These are phyloP conservation scores for Staurois parvus DNA, from an alignment of 2,797 vertebrate genomes.

Conservation along the genomic window DNA sequence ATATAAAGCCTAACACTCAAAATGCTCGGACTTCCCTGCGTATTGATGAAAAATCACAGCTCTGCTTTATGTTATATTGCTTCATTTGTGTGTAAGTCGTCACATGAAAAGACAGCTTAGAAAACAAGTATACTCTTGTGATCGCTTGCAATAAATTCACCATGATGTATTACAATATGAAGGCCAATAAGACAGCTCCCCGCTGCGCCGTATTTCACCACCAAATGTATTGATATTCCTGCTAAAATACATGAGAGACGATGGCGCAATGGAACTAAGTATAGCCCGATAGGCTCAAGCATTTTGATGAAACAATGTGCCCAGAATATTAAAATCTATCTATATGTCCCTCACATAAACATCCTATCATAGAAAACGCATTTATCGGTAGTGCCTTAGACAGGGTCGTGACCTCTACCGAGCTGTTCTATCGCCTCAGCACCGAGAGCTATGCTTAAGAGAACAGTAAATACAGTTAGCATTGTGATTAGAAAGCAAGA, in stretches of 20 bases:
- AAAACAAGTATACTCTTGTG: slow-evolving; percentile 53
- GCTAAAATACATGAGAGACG: slow-evolving; percentile 29
- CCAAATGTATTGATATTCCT: slow-evolving; percentile 40
- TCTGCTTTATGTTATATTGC: slow-evolving; percentile 39
- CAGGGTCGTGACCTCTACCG: slow-evolving; percentile 75
- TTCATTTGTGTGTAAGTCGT: slow-evolving; percentile 52
- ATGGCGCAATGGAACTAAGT: slow-evolving; percentile 16
- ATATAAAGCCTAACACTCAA: slow-evolving; percentile 1
- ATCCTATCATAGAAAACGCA: slow-evolving; percentile 56
- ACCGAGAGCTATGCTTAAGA: slow-evolving; percentile 69
- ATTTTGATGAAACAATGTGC: slow-evolving; percentile 11
- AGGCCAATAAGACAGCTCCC: slow-evolving; percentile 44
- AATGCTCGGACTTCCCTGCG: slow-evolving; percentile 21
- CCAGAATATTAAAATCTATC: slow-evolving; percentile 34
- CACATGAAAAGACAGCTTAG: slow-evolving; percentile 51
- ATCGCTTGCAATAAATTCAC: slow-evolving; percentile 60
- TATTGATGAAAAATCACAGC: slow-evolving; percentile 39
- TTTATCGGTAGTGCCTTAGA: slow-evolving; percentile 78
- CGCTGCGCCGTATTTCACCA: slow-evolving; percentile 46
- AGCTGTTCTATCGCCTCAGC: slow-evolving; percentile 73
- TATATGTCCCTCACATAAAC: slow-evolving; percentile 11
- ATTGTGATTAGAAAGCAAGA: slow-evolving; percentile 79
- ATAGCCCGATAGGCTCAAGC: slow-evolving; percentile 14
- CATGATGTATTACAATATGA: slow-evolving; percentile 49
- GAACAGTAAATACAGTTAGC: slow-evolving; percentile 75